Base-by-base conservation (phyloP, 2,797 vertebrate species). In the Hafferia zeledoni region DNA sequence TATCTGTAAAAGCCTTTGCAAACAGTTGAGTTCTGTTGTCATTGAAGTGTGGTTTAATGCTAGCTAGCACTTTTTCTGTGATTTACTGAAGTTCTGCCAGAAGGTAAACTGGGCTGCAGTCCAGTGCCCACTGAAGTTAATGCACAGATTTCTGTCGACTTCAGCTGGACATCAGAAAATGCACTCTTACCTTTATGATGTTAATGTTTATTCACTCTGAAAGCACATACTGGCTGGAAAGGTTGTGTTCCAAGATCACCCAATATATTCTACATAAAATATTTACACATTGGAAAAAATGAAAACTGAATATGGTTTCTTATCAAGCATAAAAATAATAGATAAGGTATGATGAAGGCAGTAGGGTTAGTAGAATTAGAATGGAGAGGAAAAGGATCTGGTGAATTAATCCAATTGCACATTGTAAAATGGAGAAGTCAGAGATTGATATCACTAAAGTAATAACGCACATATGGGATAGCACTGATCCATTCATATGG, bases 391-490 rank as follows among this genome's bases (percentile, higher is more conserved):
- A 63, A 89, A 82, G 8, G 53, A 79, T 75, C 87, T 79, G 86
- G 27, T 67, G 52, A 91, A 83, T 93, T 93, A 96, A 93, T 90
- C 75, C 72, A 83, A 56, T 65, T 33, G 7, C 37, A 84, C 24
- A 53, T 18, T 35, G 37, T 83, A 75, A 84, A 91, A 64, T 46
- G 30, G 46, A 78, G 35, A 24, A 77, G 22, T 67, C 30, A 84
- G 71, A 89, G 67, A 90, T 75, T 39, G 17, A 13, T 55, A 60
- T 86, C 77, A 79, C 74, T 61, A 41, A 90, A 89, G 86, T 35
- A 88, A 19, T 83, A 90, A 69, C 43, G 57, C 55, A 44, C 9
- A 53, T 18, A 6, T 44, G 28, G n/a, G 9, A n/a, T 56, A 81
- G 27, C 7, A n/a, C 10, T 60, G 68, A 53, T 70, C 5, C 55